Evolutionary conservation across 2,113 vertebrate species (phyloP).

Genomic region (Lathamus discolor): DNA sequence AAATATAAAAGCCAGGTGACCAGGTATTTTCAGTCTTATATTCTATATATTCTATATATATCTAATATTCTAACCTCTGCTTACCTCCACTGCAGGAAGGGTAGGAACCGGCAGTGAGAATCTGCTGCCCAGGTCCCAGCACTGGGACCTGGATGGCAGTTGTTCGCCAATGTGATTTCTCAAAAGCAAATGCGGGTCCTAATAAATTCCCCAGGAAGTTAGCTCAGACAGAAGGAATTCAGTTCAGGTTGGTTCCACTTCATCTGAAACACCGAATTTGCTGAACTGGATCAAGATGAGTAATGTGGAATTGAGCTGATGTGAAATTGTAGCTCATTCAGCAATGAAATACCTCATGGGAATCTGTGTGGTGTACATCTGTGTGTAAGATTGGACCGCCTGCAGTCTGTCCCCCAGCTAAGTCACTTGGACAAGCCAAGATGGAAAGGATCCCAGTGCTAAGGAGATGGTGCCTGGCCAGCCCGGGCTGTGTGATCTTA

Average conservation of each 20-base stretch:
- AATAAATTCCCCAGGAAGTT: neutral
- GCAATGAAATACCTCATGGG: neutral
- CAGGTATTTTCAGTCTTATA: neutral
- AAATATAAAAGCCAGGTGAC: neutral
- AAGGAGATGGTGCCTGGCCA: neutral
- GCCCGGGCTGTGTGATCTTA: fast-evolving
- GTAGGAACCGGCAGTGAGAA: neutral
- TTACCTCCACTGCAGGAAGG: neutral
- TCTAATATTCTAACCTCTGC: too few relatives aligned
- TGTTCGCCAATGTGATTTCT: neutral
- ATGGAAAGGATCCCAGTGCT: neutral
- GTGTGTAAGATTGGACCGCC: neutral
- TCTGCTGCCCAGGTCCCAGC: neutral
- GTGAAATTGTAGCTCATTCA: neutral
- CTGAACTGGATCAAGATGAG: neutral
- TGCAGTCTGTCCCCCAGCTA: neutral
- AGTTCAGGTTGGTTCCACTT: neutral
- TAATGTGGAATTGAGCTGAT: neutral
- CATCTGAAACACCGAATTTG: neutral
- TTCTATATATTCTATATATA: too few relatives aligned
- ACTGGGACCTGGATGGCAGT: neutral
- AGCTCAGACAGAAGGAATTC: neutral
- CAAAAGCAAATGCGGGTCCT: neutral
- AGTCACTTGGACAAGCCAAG: neutral
- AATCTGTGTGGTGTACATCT: neutral